phyloP scores from a whole-genome alignment of 1,140 invertebrate genomes.

The Pristionchus pacificus region DNA sequence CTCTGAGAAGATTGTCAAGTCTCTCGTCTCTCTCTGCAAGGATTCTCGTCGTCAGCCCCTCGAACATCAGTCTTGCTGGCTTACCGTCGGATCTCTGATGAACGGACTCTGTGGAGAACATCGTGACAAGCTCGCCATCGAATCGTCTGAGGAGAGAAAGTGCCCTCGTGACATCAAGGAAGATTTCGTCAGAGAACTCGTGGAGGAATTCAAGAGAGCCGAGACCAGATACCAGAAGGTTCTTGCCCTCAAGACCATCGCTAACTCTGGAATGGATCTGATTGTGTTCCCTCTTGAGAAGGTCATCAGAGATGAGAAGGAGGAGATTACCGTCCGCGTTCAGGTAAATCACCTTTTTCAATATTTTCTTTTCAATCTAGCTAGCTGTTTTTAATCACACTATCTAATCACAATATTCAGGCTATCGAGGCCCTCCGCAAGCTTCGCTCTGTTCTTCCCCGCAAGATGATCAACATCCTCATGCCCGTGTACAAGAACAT shows the following conservation, averaged over 20 bases:
- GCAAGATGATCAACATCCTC: no score
- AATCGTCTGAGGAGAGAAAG: no score
- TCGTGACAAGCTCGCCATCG: no score
- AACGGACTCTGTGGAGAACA: constrained; percentile 44
- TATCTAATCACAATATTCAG: constrained; percentile 47
- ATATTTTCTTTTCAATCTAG: constrained; percentile 40
- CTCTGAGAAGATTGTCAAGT: no score
- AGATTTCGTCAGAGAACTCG: constrained; percentile 37
- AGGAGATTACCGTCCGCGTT: constrained; percentile 40
- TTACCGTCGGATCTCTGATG: constrained; percentile 46
- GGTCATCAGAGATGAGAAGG: constrained; percentile 31
- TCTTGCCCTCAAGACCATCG: constrained; percentile 44
- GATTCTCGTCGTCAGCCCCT: no score
- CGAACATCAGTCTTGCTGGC: no score
- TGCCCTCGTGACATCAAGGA: constrained; percentile 43
- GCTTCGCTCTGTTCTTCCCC: constrained; percentile 44
- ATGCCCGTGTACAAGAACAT: no score
- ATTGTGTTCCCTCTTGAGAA: no score
- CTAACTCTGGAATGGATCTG: no score
- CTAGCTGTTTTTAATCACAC: constrained; percentile 44
- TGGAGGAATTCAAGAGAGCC: constrained; percentile 36
- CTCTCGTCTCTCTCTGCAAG: no score
- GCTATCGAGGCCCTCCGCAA: constrained; percentile 42
- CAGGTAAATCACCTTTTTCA: constrained; percentile 51
- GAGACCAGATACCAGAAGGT: no score